Percentiles rank a stretch among this genome's conserved stretches.
These are phyloP conservation scores for Nomia melanderi DNA, from an alignment of 1,140 invertebrate genomes.

Conservation along the genomic window DNA sequence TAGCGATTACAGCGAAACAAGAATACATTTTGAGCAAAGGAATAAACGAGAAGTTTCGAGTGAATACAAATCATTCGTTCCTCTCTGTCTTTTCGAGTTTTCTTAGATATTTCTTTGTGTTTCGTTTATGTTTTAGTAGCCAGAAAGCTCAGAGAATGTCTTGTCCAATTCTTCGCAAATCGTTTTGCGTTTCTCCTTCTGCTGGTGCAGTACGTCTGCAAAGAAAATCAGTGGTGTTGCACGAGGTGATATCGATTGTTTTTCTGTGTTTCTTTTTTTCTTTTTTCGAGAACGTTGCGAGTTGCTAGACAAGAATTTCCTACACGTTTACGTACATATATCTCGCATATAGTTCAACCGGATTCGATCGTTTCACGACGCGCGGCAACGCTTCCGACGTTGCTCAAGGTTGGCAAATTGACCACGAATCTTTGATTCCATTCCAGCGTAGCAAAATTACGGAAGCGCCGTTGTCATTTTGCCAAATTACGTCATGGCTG, in stretches of 20 bases:
- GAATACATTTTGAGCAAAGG: conserved; percentile 33
- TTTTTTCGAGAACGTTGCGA: too few species aligned
- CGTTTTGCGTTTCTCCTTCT: conserved; percentile 98
- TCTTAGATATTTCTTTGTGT: conserved; percentile 7
- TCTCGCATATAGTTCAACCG: too few species aligned
- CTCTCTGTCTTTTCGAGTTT: neutral
- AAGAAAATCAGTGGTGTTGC: conserved; percentile 76
- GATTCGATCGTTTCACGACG: neutral
- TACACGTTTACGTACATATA: neutral
- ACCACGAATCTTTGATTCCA: conserved; percentile 15
- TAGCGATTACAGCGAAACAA: neutral
- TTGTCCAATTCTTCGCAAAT: conserved; percentile 99
- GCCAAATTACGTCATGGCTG: conserved; percentile 34
- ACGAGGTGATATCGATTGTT: conserved; percentile 16
- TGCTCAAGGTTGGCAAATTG: conserved; percentile 35
- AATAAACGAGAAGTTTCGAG: conserved; percentile 19
- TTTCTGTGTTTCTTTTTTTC: neutral
- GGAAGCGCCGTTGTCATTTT: conserved; percentile 25
- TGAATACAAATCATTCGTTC: conserved; percentile 50
- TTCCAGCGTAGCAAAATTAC: neutral
- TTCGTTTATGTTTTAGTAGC: conserved; percentile 84
- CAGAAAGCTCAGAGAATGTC: conserved; percentile 94
- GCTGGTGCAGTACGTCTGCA: conserved; percentile 95
- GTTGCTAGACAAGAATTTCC: conserved; percentile 1
- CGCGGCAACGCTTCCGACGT: neutral